These are phyloP conservation scores for Trichoplax adhaerens DNA, from an alignment of 37 sponge, comb jelly and placozoan species.

Conservation along the genomic window DNA sequence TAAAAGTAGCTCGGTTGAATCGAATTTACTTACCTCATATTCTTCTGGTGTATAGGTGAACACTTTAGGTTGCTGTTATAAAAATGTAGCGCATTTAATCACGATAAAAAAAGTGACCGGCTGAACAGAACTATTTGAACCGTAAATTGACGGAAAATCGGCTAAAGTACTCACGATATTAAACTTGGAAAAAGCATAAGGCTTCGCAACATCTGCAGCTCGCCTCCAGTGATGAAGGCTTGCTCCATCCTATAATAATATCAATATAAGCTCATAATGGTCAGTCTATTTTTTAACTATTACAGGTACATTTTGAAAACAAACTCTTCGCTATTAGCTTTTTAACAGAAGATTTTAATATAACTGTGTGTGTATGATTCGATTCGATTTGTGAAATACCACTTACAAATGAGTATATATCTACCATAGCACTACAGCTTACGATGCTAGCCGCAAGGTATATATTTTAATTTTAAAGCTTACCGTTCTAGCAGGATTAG, in stretches of 20 bases:
- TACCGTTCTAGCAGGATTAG: constrained; percentile 73
- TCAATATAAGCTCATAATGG: too few species aligned
- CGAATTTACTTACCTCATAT: background rate
- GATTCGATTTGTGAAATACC: too few species aligned
- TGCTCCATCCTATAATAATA: constrained; percentile 29
- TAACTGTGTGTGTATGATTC: background rate
- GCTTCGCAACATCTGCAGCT: constrained; percentile 55
- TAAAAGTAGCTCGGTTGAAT: too few species aligned
- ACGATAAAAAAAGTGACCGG: too few species aligned
- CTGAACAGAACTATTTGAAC: too few species aligned
- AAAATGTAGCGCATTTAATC: too few species aligned
- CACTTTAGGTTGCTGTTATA: constrained; percentile 12
- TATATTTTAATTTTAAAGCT: background rate
- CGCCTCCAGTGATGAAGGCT: constrained; percentile 67
- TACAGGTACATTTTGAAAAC: background rate
- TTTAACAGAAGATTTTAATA: background rate
- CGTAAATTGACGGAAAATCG: too few species aligned
- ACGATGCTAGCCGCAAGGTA: background rate
- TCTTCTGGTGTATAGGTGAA: constrained; percentile 59
- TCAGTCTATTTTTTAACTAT: too few species aligned
- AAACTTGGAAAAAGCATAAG: constrained; percentile 70
- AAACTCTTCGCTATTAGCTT: background rate
- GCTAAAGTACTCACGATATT: constrained; percentile 21
- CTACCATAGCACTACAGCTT: too few species aligned
- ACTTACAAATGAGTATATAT: too few species aligned